A percentile compares a stretch with the other conserved stretches of the same genome.
Conservation (phyloP, 2,888 invertebrate species). For the Leistus spinibarbis region DNA sequence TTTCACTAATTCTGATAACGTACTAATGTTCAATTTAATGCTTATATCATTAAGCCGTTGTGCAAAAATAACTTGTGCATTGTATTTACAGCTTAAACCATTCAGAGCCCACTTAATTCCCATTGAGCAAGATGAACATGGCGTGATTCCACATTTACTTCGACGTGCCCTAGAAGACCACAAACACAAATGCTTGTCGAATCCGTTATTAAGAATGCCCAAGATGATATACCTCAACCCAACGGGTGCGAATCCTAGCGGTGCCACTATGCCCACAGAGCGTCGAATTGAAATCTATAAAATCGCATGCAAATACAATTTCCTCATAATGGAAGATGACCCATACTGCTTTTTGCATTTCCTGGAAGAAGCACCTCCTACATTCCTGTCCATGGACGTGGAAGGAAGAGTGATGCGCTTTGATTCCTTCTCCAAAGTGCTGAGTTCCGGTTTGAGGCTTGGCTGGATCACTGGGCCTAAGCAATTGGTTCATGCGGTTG, state of each 20-base stretch:
- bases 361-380: constrained; percentile 64
- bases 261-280: constrained; percentile 68
- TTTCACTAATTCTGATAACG: too few species aligned
- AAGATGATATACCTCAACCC: constrained; percentile 76
- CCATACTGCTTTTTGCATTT: constrained; percentile 82
- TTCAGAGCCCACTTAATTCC: constrained; percentile 68
- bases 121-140: constrained; percentile 73
- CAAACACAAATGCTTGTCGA: constrained; percentile 54
- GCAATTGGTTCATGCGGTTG: constrained; percentile 66
- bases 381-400: constrained; percentile 75
- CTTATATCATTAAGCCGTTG: too few species aligned
- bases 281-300: constrained; percentile 73
- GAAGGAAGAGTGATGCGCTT: constrained; percentile 77
- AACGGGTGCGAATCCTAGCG: constrained; percentile 79
- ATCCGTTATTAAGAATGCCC: constrained; percentile 64
- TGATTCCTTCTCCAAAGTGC: constrained; percentile 79
- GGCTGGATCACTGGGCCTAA: constrained; percentile 77
- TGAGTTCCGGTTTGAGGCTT: constrained; percentile 73
- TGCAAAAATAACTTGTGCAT: too few species aligned
- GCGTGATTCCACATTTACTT: constrained; percentile 68
- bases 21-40: too few species aligned
- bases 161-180: constrained; percentile 63
- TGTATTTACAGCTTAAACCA: constrained; percentile 69
- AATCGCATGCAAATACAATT: constrained; percentile 76
- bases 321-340: constrained; percentile 82